Conservation (phyloP, 2,113 vertebrate genomes). For the Ctenomys sociabilis region DNA sequence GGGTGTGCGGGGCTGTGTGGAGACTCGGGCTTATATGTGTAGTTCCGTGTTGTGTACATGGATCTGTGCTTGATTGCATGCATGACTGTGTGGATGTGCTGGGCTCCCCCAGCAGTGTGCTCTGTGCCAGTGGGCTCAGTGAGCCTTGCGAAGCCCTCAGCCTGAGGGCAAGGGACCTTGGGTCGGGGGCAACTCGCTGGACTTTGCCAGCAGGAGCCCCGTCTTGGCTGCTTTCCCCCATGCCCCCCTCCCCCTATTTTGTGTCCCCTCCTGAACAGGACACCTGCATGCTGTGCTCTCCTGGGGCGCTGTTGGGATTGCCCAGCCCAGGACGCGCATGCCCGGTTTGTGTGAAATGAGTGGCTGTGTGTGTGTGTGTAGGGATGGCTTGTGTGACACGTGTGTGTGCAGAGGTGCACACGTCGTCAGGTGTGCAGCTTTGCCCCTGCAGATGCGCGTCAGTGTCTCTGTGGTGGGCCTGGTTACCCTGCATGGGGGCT, state of each 20-base stretch:
- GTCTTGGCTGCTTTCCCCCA: neutral
- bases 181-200: neutral
- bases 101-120: neutral
- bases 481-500: rapidly evolving
- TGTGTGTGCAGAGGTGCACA: neutral
- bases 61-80: neutral
- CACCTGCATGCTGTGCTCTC: rapidly evolving
- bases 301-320: neutral
- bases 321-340: rapidly evolving
- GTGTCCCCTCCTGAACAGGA: neutral
- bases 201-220: too few species aligned
- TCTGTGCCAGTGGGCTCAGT: neutral
- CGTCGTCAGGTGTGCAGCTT: neutral
- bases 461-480: neutral
- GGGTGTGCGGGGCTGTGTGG: neutral
- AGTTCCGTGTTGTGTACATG: rapidly evolving
- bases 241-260: rapidly evolving
- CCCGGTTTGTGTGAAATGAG: rapidly evolving
- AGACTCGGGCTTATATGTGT: neutral
- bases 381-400: neutral
- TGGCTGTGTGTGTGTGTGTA: rapidly evolving
- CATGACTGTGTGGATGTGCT: neutral
- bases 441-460: neutral
- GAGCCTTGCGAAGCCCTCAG: neutral
- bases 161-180: neutral